Percentiles rank a stretch among this genome's conserved stretches.
These are phyloP conservation scores for Eurystomus gularis DNA, from an alignment of 2,113 vertebrate genomes.

Conservation along the genomic window DNA sequence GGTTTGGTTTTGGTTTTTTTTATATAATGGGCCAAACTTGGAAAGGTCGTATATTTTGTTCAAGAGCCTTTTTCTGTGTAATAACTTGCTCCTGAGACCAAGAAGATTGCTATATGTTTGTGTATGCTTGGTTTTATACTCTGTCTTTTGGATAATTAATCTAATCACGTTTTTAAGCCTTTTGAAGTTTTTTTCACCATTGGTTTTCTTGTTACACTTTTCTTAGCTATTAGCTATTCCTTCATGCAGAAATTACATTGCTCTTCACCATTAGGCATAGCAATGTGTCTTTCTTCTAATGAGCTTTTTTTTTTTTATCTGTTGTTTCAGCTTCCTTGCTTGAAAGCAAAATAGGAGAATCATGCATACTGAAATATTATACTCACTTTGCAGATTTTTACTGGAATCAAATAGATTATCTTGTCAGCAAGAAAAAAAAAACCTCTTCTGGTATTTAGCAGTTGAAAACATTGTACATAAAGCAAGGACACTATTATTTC, in stretches of 20 bases:
- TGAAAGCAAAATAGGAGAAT: background rate
- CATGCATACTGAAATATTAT: background rate
- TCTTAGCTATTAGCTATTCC: conserved; percentile 12
- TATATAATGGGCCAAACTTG: background rate
- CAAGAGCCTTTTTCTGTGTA: background rate
- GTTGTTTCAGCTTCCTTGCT: background rate
- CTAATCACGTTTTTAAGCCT: background rate
- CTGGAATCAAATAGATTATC: background rate
- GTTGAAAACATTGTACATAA: background rate
- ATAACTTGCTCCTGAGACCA: background rate
- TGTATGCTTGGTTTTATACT: background rate
- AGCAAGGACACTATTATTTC: background rate
- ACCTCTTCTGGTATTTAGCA: background rate
- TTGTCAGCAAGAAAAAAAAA: background rate
- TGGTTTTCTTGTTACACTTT: background rate
- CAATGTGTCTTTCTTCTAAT: background rate
- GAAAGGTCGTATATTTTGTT: background rate
- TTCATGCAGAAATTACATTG: conserved; percentile 12
- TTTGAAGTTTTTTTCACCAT: background rate
- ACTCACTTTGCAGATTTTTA: background rate
- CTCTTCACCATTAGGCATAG: conserved; percentile 4
- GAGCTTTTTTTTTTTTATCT: background rate
- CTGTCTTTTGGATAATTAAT: conserved; percentile 27
- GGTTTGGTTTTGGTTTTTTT: background rate
- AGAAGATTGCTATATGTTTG: background rate